Conservation (phyloP, 2,113 vertebrate species). For the Galeopterus variegatus region DNA sequence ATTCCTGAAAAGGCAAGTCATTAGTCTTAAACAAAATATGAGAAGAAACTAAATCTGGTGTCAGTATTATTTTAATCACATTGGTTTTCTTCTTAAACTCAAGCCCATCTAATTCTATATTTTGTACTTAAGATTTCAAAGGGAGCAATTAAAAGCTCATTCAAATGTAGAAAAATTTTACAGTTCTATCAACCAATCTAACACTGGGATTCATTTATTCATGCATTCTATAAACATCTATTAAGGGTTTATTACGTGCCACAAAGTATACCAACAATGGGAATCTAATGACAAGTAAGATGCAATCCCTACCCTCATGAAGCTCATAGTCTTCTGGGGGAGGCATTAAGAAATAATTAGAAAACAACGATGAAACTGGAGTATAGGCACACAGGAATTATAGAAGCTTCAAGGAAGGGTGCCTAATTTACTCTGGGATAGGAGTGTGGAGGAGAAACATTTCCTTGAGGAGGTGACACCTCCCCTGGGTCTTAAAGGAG, state of each 20-base stretch:
- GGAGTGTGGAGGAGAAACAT: not conserved
- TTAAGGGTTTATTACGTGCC: not conserved
- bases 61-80: not conserved
- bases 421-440: not conserved
- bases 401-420: not conserved
- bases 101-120: slow-evolving; percentile 46
- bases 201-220: not conserved
- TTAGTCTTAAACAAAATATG: not conserved
- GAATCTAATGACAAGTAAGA: not conserved
- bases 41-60: not conserved
- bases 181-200: not conserved
- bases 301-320: not conserved
- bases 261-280: not conserved
- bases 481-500: not conserved
- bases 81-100: slow-evolving; percentile 50
- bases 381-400: not conserved
- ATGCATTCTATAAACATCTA: not conserved
- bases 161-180: slow-evolving; percentile 19
- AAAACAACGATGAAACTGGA: not conserved
- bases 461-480: not conserved
- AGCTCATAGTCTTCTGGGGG: not conserved
- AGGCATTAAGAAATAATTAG: not conserved
- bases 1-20: not conserved
- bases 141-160: not conserved
- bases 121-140: slow-evolving; percentile 31